phyloP scores from a whole-genome alignment of 1,140 invertebrate species.

The Hylaeus volcanicus region DNA sequence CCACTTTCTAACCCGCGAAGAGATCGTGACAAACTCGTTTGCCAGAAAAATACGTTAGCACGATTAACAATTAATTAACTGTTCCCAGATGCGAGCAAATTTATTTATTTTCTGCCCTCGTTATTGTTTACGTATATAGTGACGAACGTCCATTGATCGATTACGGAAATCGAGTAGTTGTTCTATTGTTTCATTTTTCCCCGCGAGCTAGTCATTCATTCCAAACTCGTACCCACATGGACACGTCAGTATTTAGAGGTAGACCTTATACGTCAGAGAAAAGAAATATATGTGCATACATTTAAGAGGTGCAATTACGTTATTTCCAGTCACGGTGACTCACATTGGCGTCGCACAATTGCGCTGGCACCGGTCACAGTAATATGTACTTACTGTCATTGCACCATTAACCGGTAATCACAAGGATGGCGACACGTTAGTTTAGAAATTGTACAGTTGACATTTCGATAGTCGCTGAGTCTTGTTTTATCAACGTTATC shows the following conservation, averaged over 20 bases:
- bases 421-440: constrained; percentile 2
- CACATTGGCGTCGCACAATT: constrained; percentile 49
- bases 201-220: neutral
- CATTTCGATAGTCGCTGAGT: neutral
- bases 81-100: no score
- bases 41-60: no score
- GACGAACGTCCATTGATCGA: no score
- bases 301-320: constrained; percentile 30
- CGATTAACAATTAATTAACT: no score
- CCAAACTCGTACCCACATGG: constrained; percentile 1
- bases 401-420: constrained; percentile 32
- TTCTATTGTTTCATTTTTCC: neutral
- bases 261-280: neutral
- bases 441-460: neutral
- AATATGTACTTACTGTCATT: constrained; percentile 37
- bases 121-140: no score
- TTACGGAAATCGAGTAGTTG: no score
- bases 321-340: constrained; percentile 55
- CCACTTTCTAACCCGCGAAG: no score
- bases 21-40: no score
- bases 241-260: constrained; percentile 37
- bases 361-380: constrained; percentile 44
- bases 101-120: no score
- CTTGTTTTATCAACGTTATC: neutral
- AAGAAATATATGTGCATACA: neutral